phyloP scores from a whole-genome alignment of 1,140 invertebrate genomes.

The Brachystomella parvula region DNA sequence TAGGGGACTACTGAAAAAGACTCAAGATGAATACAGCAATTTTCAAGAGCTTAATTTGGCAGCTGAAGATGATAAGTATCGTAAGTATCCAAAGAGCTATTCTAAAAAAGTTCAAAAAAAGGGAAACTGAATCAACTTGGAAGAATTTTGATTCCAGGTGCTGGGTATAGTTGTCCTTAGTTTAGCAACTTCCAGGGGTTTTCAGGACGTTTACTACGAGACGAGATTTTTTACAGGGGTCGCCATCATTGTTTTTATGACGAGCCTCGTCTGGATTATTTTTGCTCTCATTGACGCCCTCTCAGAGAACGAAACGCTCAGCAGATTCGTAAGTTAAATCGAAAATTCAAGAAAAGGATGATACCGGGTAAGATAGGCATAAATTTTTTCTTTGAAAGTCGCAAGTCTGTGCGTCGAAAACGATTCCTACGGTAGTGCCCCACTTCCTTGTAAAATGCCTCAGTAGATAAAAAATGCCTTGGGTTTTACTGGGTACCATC shows the following conservation, averaged over 20 bases:
- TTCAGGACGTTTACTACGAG: background rate
- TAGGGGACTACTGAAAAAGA: no score
- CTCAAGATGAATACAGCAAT: background rate
- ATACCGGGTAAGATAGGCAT: no score
- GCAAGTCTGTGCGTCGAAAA: no score
- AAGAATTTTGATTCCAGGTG: background rate
- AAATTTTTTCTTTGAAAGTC: no score
- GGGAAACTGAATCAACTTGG: background rate
- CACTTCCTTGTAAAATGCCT: no score
- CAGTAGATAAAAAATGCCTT: no score
- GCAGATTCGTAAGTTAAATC: background rate
- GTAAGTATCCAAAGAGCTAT: background rate
- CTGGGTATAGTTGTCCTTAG: background rate
- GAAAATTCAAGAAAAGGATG: no score
- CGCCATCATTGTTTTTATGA: background rate
- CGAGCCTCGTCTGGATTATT: background rate
- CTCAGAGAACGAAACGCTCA: background rate
- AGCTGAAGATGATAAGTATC: background rate
- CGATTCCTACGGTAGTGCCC: no score
- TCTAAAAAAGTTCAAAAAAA: background rate
- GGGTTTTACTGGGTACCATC: no score
- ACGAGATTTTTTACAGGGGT: background rate
- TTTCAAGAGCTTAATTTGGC: background rate
- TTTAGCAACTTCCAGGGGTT: background rate
- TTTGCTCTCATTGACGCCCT: constrained; percentile 2